Percentiles rank a stretch among this genome's conserved stretches.
Conservation (phyloP, 2,113 vertebrate genomes). For the Chroicocephalus ridibundus region DNA sequence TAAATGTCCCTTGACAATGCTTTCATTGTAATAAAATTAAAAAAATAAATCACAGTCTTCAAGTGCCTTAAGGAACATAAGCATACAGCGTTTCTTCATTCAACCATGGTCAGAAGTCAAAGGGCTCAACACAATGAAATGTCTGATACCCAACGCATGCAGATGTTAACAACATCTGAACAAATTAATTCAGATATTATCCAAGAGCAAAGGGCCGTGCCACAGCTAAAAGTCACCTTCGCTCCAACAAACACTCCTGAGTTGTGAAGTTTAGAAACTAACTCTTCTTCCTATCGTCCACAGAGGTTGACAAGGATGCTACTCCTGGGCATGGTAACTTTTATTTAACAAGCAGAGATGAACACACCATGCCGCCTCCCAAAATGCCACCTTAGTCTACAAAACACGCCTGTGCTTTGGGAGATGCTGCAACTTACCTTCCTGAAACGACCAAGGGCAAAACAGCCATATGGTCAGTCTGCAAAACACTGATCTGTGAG, state of each 20-base stretch:
- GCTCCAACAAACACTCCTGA: background rate
- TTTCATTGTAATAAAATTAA: background rate
- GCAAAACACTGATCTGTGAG: background rate
- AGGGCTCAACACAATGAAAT: background rate
- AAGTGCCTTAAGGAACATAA: background rate
- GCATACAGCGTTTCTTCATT: background rate
- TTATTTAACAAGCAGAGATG: background rate
- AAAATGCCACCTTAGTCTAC: background rate
- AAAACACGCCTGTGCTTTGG: background rate
- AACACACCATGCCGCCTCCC: background rate
- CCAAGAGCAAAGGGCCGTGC: background rate
- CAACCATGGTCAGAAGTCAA: background rate
- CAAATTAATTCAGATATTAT: background rate
- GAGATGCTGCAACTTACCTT: background rate
- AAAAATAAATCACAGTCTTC: background rate
- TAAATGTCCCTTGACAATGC: background rate
- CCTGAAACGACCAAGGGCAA: background rate
- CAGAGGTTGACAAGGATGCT: background rate
- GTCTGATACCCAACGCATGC: accelerated
- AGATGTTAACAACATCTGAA: background rate
- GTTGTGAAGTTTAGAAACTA: background rate
- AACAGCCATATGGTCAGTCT: background rate
- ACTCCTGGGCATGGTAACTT: background rate
- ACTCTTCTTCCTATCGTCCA: background rate
- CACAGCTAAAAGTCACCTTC: background rate